These are phyloP conservation scores for Phenganax subtilis DNA, from an alignment of 92 coral and sea anemone species.

Conservation along the genomic window DNA sequence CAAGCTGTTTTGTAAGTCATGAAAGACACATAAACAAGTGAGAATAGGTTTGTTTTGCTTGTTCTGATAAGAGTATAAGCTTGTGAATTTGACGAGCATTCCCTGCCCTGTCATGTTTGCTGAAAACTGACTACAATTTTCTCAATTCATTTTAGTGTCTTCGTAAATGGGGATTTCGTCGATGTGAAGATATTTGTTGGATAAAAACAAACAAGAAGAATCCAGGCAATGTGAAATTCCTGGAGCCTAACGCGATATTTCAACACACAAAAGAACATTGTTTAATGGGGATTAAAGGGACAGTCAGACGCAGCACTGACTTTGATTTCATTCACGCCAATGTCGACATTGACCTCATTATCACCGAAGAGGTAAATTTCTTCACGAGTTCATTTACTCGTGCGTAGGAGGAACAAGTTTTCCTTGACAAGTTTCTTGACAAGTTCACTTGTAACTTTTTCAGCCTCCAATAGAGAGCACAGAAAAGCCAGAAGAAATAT, in stretches of 20 bases:
- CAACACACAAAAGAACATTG: conserved; percentile 99
- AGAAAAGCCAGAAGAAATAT: conserved; percentile 93
- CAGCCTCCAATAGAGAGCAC: conserved; percentile 87
- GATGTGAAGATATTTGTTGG: conserved; percentile 99
- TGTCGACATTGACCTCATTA: conserved; percentile 92
- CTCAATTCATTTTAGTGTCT: conserved; percentile 54
- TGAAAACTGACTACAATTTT: too few relatives aligned
- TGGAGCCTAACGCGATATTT: conserved; percentile 88
- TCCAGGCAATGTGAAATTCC: conserved; percentile 93
- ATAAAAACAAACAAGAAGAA: conserved; percentile 94
- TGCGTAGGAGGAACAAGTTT: too few relatives aligned
- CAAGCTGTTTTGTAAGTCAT: too few relatives aligned
- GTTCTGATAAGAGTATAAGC: too few relatives aligned
- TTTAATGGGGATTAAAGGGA: conserved; percentile 94
- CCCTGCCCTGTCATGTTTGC: too few relatives aligned
- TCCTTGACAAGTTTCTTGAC: background rate
- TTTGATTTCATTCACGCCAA: conserved; percentile 97
- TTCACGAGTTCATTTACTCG: too few relatives aligned
- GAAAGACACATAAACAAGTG: too few relatives aligned
- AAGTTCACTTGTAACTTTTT: background rate
- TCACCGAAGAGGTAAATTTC: conserved; percentile 81
- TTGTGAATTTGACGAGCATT: too few relatives aligned
- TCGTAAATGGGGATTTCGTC: conserved; percentile 95
- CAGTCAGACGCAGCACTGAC: conserved; percentile 91
- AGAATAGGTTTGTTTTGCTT: too few relatives aligned